Conservation (phyloP, 1,140 invertebrate species). For the Probaryconus sp. region DNA sequence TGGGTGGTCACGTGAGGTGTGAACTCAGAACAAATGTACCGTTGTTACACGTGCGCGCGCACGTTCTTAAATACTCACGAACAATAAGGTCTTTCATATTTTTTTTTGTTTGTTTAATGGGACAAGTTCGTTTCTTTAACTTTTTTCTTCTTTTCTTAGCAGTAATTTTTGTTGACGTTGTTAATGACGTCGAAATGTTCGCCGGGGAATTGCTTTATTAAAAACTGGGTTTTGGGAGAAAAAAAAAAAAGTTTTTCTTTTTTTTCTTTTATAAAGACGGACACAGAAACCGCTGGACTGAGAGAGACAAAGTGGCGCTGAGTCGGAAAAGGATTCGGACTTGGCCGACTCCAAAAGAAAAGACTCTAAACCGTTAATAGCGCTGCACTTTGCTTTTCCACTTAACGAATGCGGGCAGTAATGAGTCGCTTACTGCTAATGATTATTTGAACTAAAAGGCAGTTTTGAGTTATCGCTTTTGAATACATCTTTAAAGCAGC, state of each 20-base stretch:
- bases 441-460: constrained; percentile 36
- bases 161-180: no score
- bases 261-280: no score
- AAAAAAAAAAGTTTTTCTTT: no score
- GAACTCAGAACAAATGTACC: constrained; percentile 65
- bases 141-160: no score
- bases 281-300: no score
- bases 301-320: constrained; percentile 30
- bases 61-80: constrained; percentile 67
- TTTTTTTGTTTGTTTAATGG: no score
- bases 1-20: constrained; percentile 53
- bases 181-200: no score
- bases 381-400: constrained; percentile 30
- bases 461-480: constrained; percentile 31
- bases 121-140: no score
- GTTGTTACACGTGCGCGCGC: constrained; percentile 51
- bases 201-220: no score
- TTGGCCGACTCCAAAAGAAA: constrained; percentile 23
- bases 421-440: constrained; percentile 43
- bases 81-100: no score
- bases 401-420: constrained; percentile 34
- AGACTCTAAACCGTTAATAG: constrained; percentile 18
- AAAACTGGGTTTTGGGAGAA: no score
- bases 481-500: constrained; percentile 11
- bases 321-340: constrained; percentile 29